Evolutionary conservation across 2,113 vertebrate genomes (phyloP).

Genomic region (Tyrannus savana): DNA sequence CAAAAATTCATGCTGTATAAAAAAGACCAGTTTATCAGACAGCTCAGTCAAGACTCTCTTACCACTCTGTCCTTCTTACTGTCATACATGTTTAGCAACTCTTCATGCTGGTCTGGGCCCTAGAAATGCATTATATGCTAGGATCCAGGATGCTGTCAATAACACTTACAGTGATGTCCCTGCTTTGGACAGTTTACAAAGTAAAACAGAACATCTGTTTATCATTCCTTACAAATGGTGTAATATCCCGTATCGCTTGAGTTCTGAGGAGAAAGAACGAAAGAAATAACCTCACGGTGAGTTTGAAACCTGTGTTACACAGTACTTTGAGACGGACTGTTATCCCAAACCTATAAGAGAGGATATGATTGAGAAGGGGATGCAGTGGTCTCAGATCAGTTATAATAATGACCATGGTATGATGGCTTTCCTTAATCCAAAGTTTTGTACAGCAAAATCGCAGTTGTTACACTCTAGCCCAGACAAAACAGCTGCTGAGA

Average conservation of each 20-base stretch:
- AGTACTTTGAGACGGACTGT: not conserved
- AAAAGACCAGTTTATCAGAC: not conserved
- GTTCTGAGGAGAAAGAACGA: not conserved
- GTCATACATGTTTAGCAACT: not conserved
- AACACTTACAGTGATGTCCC: not conserved
- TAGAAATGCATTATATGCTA: not conserved
- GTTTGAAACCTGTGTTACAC: not conserved
- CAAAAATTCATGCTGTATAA: not conserved
- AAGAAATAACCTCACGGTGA: not conserved
- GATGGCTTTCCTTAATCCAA: not conserved
- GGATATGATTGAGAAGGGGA: not conserved
- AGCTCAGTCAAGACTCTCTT: not conserved
- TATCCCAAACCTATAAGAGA: not conserved
- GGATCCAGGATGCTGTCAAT: not conserved
- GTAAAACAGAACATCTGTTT: not conserved
- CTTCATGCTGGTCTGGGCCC: not conserved
- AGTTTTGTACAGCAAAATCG: not conserved
- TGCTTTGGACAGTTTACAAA: not conserved
- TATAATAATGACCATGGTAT: not conserved
- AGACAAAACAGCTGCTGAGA: not conserved
- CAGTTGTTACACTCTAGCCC: not conserved
- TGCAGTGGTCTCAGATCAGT: not conserved
- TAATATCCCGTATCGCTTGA: not conserved
- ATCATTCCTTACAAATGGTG: not conserved
- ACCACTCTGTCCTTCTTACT: not conserved